Conservation (phyloP, 2,888 invertebrate species). For the Eupithecia vulgata region DNA sequence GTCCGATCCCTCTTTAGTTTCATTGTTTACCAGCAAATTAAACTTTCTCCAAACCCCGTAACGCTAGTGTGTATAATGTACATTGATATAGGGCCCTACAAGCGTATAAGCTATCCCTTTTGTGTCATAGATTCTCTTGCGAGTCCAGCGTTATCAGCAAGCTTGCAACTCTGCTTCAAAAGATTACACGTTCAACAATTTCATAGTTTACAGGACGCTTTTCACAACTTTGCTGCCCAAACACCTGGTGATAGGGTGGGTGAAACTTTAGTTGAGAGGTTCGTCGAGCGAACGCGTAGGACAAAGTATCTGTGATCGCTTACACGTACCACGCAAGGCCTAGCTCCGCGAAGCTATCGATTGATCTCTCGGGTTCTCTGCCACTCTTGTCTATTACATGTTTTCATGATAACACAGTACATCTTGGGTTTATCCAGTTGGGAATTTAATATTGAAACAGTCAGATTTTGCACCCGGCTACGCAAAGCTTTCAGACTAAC, state of each 20-base stretch:
- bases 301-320: constrained; percentile 81
- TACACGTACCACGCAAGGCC: constrained; percentile 83
- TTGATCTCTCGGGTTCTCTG: constrained; percentile 75
- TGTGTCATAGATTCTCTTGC: constrained; percentile 21
- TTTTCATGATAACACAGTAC: constrained; percentile 69
- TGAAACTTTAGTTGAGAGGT: constrained; percentile 45
- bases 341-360: constrained; percentile 79
- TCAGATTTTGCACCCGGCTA: constrained; percentile 14
- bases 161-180: constrained; percentile 11
- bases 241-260: constrained; percentile 34
- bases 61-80: constrained; percentile 19
- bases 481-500: constrained; percentile 26
- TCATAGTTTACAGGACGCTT: constrained; percentile 40
- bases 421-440: constrained; percentile 24
- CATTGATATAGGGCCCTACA: constrained; percentile 14
- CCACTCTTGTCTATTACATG: constrained; percentile 72
- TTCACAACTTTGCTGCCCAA: constrained; percentile 38
- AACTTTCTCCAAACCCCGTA: constrained; percentile 18
- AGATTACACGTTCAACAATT: constrained; percentile 26
- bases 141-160: constrained; percentile 12
- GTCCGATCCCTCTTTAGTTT: constrained; percentile 31
- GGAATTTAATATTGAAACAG: background rate
- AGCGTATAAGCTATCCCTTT: constrained; percentile 12
- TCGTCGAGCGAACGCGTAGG: constrained; percentile 74
- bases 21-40: constrained; percentile 31